Conservation (phyloP, 1,140 invertebrate genomes). For the Lethrus apterus region DNA sequence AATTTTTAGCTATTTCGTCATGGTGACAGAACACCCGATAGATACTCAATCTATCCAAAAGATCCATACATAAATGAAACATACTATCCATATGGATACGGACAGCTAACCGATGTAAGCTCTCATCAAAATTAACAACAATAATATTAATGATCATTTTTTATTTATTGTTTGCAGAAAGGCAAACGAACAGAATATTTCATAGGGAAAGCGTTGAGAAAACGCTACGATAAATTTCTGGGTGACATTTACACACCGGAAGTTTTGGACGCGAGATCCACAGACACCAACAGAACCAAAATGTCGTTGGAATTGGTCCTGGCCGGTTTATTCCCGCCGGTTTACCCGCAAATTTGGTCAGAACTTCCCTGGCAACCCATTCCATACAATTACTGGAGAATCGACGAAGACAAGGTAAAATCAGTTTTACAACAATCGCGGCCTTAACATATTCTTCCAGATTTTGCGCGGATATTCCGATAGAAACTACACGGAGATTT, state of each 20-base stretch:
- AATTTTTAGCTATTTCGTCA: slow-evolving; percentile 41
- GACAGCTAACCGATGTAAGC: slow-evolving; percentile 21
- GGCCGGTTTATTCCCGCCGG: slow-evolving; percentile 48
- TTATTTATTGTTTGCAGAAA: slow-evolving; percentile 38
- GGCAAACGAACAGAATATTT: slow-evolving; percentile 55
- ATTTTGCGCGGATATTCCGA: background rate
- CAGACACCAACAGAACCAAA: slow-evolving; percentile 49
- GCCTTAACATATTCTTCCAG: background rate
- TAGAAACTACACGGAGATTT: background rate
- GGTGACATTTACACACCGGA: slow-evolving; percentile 48
- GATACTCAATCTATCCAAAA: slow-evolving; percentile 17
- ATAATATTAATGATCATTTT: background rate
- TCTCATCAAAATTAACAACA: no score
- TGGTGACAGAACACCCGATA: slow-evolving; percentile 20
- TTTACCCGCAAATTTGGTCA: slow-evolving; percentile 40
- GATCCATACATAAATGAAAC: slow-evolving; percentile 17
- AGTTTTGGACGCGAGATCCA: slow-evolving; percentile 40
- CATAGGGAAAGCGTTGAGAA: slow-evolving; percentile 52
- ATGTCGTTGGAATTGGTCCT: slow-evolving; percentile 50
- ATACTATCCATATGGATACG: slow-evolving; percentile 15
- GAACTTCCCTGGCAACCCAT: slow-evolving; percentile 51
- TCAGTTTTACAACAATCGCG: background rate
- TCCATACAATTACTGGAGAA: slow-evolving; percentile 39
- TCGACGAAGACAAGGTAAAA: slow-evolving; percentile 6
- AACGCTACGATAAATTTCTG: slow-evolving; percentile 54